These are phyloP conservation scores for Eospalax fontanierii DNA, from an alignment of 2,797 vertebrate genomes.

Conservation along the genomic window DNA sequence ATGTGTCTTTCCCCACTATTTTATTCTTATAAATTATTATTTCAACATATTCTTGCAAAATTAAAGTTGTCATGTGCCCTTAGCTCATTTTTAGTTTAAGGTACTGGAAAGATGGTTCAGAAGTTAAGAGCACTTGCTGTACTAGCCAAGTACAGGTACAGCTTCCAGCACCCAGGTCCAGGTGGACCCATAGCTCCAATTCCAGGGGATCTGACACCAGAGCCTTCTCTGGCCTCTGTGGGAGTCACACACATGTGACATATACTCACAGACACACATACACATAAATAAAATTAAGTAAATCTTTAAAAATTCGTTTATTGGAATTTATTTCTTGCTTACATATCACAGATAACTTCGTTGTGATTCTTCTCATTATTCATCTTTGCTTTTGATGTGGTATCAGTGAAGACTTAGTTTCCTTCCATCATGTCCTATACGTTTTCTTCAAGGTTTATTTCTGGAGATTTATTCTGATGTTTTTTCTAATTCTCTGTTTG, in stretches of 20 bases:
- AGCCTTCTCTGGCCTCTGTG: no score
- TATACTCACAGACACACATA: no score
- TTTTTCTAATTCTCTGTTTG: slow-evolving; percentile 58
- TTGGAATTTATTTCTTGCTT: slow-evolving; percentile 50
- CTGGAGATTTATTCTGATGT: slow-evolving; percentile 64
- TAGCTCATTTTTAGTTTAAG: not conserved
- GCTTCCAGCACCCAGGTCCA: not conserved
- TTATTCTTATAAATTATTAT: slow-evolving; percentile 12
- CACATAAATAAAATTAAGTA: no score
- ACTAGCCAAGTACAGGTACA: not conserved
- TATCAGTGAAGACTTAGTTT: slow-evolving; percentile 20
- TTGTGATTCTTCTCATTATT: slow-evolving; percentile 20
- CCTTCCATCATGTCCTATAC: not conserved
- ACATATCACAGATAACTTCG: slow-evolving; percentile 9
- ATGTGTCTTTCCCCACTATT: not conserved
- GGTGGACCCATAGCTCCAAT: not conserved
- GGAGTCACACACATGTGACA: no score
- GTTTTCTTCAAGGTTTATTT: slow-evolving; percentile 63
- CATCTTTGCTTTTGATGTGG: slow-evolving; percentile 50
- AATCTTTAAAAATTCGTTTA: not conserved
- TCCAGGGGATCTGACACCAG: no score
- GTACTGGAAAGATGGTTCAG: no score
- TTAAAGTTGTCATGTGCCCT: not conserved
- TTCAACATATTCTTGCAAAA: slow-evolving; percentile 53
- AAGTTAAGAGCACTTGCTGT: not conserved